A percentile compares a stretch with the other conserved stretches of the same genome.
Conservation (phyloP, 2,888 invertebrate genomes). For the Stenurella melanura region DNA sequence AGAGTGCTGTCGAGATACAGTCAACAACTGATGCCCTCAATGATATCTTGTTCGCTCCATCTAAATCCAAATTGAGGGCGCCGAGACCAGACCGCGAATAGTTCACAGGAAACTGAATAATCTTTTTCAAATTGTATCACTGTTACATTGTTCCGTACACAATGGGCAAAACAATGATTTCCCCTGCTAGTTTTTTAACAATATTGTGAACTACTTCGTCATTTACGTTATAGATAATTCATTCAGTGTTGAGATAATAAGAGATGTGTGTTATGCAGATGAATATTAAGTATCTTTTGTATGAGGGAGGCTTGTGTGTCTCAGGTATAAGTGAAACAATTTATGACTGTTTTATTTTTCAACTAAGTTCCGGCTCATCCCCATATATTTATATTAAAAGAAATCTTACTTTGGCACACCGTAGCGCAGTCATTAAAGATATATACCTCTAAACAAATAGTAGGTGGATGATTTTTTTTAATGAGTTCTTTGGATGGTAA, state of each 20-base stretch:
- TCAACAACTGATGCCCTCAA: slow-evolving; percentile 35
- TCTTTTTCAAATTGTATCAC: slow-evolving; percentile 32
- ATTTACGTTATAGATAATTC: neutral
- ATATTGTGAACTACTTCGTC: neutral
- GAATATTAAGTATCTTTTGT: neutral
- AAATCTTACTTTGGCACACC: no score
- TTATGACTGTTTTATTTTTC: no score
- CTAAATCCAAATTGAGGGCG: slow-evolving; percentile 50
- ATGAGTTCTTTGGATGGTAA: no score
- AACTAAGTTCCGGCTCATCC: no score
- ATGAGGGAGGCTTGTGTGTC: neutral
- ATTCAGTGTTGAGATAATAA: neutral
- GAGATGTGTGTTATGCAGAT: neutral
- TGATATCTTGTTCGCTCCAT: slow-evolving; percentile 41
- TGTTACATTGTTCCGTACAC: slow-evolving; percentile 26
- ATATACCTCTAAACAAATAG: no score
- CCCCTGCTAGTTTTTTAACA: neutral
- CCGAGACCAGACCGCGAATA: slow-evolving; percentile 24
- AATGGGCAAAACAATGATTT: neutral
- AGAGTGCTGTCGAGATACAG: slow-evolving; percentile 47
- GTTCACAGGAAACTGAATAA: slow-evolving; percentile 16
- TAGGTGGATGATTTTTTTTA: no score
- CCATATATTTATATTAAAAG: no score
- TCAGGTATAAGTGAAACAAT: no score
- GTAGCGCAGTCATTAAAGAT: no score